Evolutionary conservation across 2,888 invertebrate genomes (phyloP), one percentile per base, ranked within the genome.

Genomic region (Panopea generosa): DNA sequence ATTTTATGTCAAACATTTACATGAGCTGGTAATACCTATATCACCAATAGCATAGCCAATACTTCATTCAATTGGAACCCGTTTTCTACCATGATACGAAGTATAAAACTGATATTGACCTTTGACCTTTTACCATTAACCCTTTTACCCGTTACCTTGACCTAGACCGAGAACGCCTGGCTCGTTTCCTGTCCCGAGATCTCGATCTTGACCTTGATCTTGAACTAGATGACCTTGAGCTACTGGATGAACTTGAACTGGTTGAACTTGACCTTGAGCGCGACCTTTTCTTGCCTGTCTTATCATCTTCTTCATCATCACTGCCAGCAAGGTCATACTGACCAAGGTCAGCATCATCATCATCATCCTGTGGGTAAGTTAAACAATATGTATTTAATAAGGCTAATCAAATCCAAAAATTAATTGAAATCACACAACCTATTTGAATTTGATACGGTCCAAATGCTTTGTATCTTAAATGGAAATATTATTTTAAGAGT

Each of bases 241-340:
- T 81, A 11, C 33, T 33, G 33, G 83, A 76, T 38, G 85, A 84
- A 7, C 77, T 62, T 47, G 82, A 77, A 22, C 78, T 77, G 45
- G 83, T 82, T 38, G 85, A 84, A 4, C 45, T 22, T 60, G 86
- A 86, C 43, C 76, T 71, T 47, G 87, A 86, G 61, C 71, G 76
- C 45, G 77, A 76, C 20, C 71, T 74, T 49, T 76, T 75, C 38
- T 49, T 68, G 20, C 57, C 50, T 43, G 61, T 45, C 62, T 72
- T 76, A 33, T 77, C 67, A 20, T 79, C 81, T n/a, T 83, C 95
- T 53, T 94, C 95, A 74, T 95, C 95, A 73, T 95, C 96, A 95
- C 96, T 96, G 61, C 91, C 93, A 83, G 91, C 93, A 50, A 96
- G 93, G 90, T 96, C 96, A 91, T 96, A 96, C 91, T 96, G 96